Conservation (phyloP, 2,888 invertebrate genomes). For the Kuschelorhynchus macadamiae region DNA sequence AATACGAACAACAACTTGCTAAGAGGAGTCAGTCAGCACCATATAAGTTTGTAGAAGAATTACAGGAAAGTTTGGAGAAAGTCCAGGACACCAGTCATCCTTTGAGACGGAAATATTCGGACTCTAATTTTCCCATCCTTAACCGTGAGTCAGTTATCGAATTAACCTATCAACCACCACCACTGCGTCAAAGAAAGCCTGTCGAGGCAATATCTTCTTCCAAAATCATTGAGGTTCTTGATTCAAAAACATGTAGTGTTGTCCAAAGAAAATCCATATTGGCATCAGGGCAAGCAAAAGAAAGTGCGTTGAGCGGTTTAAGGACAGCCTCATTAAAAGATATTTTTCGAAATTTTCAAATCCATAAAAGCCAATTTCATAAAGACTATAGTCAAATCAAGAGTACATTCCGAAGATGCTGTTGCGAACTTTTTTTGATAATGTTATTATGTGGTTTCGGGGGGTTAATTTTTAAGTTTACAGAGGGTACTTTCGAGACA, state of each 20-base stretch:
- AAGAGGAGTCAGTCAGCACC: conserved; percentile 75
- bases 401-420: conserved; percentile 76
- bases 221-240: conserved; percentile 64
- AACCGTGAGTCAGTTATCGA: neutral
- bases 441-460: conserved; percentile 82
- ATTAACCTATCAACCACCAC: conserved; percentile 36
- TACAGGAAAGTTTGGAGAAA: conserved; percentile 67
- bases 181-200: conserved; percentile 60
- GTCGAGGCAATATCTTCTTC: conserved; percentile 50
- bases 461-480: conserved; percentile 83
- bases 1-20: conserved; percentile 60
- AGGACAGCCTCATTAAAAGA: conserved; percentile 18
- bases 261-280: conserved; percentile 56
- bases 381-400: conserved; percentile 72
- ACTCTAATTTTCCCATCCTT: conserved; percentile 50
- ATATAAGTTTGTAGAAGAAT: conserved; percentile 65
- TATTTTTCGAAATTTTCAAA: conserved; percentile 67
- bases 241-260: conserved; percentile 64
- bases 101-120: conserved; percentile 57
- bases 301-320: neutral
- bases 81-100: conserved; percentile 60
- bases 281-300: neutral
- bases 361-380: conserved; percentile 74
- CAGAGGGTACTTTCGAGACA: conserved; percentile 88
- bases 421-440: conserved; percentile 78